Base-by-base conservation (phyloP, 2,113 vertebrate species). In the Eulacestoma nigropectus region DNA sequence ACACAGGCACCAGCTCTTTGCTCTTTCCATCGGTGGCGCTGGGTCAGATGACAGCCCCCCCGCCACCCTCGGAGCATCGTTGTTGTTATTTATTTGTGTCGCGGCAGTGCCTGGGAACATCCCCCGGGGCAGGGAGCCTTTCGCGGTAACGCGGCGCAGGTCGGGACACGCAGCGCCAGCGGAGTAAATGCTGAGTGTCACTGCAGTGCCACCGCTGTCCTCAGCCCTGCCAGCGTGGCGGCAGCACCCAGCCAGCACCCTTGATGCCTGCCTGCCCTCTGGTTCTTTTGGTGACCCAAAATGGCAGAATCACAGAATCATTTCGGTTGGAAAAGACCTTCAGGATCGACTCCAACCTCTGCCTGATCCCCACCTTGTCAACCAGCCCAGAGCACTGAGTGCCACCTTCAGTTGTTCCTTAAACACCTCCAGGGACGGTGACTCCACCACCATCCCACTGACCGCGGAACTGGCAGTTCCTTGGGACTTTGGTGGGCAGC, bases 111-210 rank as follows among this genome's bases (percentile, higher is more conserved):
- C 64, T 91, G 87, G 95, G 87, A 91, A 78, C 87, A 44, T 84
- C 60, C 37, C 84, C 4, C 0, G 1, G 53, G 53, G n/a, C 47
- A 11, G 4, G 78, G 67, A 72, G 70, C 44, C n/a, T 72, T 35
- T 64, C 1, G 0, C 1, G 26, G 35, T 32, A 81, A 30, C 0
- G 6, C 32, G 18, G 90, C 10, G 1, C 69, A 19, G n/a, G 74
- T 35, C 3, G 4, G 50, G 65, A 32, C 65, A 21, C 1, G 39
- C 56, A 59, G 30, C 22, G 4, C 64, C 55, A 14, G 52, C 1
- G 0, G 29, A 32, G 62, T 9, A 19, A 92, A 39, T 27, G n/a
- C 56, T 9, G 49, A 50, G 19, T 30, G 85, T 25, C 39, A 11
- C 9, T n/a, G 53, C 29, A 22, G 18, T 57, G 39, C 15, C 35